phyloP scores from a whole-genome alignment of 1,140 invertebrate genomes.

The Copidosoma floridanum region DNA sequence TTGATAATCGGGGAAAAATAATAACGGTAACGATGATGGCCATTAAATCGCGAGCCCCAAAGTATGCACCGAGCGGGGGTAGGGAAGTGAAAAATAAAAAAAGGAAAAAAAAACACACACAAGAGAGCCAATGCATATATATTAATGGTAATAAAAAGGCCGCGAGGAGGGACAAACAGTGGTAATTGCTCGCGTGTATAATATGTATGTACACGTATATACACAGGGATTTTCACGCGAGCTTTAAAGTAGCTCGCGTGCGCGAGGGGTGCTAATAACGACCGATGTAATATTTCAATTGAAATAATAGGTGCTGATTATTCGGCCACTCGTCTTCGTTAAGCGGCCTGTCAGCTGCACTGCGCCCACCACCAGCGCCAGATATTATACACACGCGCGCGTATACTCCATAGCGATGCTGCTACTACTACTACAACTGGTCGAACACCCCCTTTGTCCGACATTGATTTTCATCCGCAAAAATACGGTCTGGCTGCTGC shows the following conservation, averaged over 20 bases:
- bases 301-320: slow-evolving; percentile 22
- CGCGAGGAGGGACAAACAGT: neutral
- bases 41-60: too few species aligned
- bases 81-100: neutral
- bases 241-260: neutral
- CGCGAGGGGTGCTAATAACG: slow-evolving; percentile 9
- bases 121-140: slow-evolving; percentile 5
- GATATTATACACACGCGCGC: neutral
- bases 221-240: too few species aligned
- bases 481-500: neutral
- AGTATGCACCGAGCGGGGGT: too few species aligned
- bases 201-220: too few species aligned
- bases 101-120: neutral
- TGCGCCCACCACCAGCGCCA: neutral
- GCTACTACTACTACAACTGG: too few species aligned
- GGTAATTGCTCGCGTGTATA: slow-evolving; percentile 3
- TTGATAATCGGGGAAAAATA: slow-evolving; percentile 16
- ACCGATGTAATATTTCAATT: slow-evolving; percentile 23
- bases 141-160: too few species aligned
- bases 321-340: slow-evolving; percentile 16
- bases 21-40: slow-evolving; percentile 2
- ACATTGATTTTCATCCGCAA: slow-evolving; percentile 4
- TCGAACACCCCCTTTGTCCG: neutral
- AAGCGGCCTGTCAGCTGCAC: slow-evolving; percentile 4
- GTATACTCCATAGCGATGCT: too few species aligned